Evolutionary conservation across 1,140 invertebrate genomes (phyloP), one percentile per base, ranked within the genome.

Genomic region (Brachionus rubens): DNA sequence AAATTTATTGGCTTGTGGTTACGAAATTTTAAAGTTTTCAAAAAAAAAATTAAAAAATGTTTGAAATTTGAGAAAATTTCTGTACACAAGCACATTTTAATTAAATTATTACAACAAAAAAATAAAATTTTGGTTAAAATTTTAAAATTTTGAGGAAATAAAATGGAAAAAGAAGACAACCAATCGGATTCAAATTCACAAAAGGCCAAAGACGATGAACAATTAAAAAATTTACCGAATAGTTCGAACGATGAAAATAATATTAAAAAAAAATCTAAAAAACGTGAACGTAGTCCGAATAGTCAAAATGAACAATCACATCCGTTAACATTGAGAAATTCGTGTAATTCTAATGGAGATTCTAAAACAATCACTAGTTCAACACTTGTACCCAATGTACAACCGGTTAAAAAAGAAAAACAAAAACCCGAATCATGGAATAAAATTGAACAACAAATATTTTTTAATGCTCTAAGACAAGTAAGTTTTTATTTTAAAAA

Each of bases 371-470:
- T 36, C 3, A 36, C 33, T 9, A 36, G 9, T 36, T 5, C 33
- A 9, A 36, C 33, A 36, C 33, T 9, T 36, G 33, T 3, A 5
- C 33, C 3, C 3, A 36, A 9, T 36, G 9, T 9, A 9, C 68
- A 54, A 46, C 68, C 46, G 12, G 46, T 72, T 19, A 72, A 72
- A 50, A 72, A 72, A 24, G 68, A 72, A 50, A 72, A 72, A 24
- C 68, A 72, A 54, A 48, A 54, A 21, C 68, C 68, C 21, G 68
- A 72, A 24, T 21, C 68, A 30, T 72, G 68, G 68, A 72, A 72
- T 19, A 72, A 72, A 72, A 50, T 72, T 28, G 68, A 72, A 9
- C 46, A 72, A 26, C 68, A 72, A 72, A 72, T 72, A 40, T 72
- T 72, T 72, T 72, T 72, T 46, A 72, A 72, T 40, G 68, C 68